Conservation (phyloP, 2,888 invertebrate species). For the Rhyacophila evoluta region DNA sequence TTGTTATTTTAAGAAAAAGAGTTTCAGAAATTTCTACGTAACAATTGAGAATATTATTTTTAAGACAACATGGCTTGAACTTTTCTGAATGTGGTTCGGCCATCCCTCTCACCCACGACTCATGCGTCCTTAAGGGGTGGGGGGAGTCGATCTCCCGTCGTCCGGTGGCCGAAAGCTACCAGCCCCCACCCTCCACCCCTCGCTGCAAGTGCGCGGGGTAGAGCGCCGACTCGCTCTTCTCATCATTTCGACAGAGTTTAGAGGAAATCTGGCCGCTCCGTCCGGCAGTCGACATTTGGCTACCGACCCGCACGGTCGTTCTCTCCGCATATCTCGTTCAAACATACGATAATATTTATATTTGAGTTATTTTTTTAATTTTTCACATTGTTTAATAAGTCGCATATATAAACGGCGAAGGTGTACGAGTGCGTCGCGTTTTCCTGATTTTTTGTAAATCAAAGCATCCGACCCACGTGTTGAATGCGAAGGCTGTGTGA, state of each 20-base stretch:
- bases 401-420: background rate
- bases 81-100: background rate
- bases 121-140: background rate
- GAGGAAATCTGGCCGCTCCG: conserved; percentile 48
- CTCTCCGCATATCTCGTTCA: background rate
- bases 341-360: conserved; percentile 7
- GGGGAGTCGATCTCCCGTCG: conserved; percentile 25
- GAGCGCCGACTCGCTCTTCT: conserved; percentile 41
- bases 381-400: background rate
- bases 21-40: no score
- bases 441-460: background rate
- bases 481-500: background rate
- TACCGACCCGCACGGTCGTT: conserved; percentile 51
- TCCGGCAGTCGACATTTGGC: conserved; percentile 52
- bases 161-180: conserved; percentile 26
- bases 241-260: conserved; percentile 33
- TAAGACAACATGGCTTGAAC: background rate
- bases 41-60: no score
- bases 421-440: background rate
- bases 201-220: conserved; percentile 31
- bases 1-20: no score
- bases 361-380: background rate
- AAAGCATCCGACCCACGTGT: conserved; percentile 16
- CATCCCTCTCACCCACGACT: conserved; percentile 10
- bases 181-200: conserved; percentile 15